Conservation (phyloP, 2,113 vertebrate genomes). For the Trinectes maculatus region DNA sequence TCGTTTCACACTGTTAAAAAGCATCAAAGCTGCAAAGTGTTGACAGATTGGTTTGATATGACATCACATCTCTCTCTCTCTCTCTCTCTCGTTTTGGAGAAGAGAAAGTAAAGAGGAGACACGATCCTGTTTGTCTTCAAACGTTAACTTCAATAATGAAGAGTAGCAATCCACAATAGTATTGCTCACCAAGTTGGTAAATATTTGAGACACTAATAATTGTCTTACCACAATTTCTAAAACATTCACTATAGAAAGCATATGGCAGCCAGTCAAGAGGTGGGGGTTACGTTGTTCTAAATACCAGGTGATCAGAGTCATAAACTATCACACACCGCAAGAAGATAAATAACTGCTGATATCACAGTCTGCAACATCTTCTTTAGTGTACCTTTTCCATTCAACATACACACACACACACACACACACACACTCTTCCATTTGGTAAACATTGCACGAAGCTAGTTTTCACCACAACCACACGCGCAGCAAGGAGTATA, state of each 20-base stretch:
- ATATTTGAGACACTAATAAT: conserved; percentile 45
- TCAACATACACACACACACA: conserved; percentile 20
- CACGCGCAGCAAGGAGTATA: conserved; percentile 64
- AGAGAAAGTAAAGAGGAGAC: conserved; percentile 7
- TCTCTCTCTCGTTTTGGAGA: conserved; percentile 11
- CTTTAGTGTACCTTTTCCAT: conserved; percentile 37
- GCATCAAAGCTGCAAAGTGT: conserved; percentile 61
- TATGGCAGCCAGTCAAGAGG: conserved; percentile 64
- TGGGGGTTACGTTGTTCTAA: conserved; percentile 54
- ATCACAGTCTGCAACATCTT: conserved; percentile 5
- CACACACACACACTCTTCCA: conserved; percentile 8
- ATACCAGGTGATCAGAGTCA: conserved; percentile 47
- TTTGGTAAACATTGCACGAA: conserved; percentile 64
- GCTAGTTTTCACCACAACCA: conserved; percentile 64
- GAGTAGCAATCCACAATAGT: conserved; percentile 46
- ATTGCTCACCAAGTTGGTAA: conserved; percentile 59
- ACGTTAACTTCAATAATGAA: conserved; percentile 4
- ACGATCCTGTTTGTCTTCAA: background rate
- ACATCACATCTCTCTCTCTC: conserved; percentile 10
- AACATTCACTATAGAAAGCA: conserved; percentile 74
- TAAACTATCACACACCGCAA: conserved; percentile 55
- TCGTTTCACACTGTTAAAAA: conserved; percentile 62
- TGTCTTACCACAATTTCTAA: conserved; percentile 45
- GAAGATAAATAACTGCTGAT: conserved; percentile 47
- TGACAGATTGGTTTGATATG: conserved; percentile 31